These are phyloP conservation scores for Hippocampus abdominalis DNA, from an alignment of 2,113 vertebrate genomes.

Conservation along the genomic window DNA sequence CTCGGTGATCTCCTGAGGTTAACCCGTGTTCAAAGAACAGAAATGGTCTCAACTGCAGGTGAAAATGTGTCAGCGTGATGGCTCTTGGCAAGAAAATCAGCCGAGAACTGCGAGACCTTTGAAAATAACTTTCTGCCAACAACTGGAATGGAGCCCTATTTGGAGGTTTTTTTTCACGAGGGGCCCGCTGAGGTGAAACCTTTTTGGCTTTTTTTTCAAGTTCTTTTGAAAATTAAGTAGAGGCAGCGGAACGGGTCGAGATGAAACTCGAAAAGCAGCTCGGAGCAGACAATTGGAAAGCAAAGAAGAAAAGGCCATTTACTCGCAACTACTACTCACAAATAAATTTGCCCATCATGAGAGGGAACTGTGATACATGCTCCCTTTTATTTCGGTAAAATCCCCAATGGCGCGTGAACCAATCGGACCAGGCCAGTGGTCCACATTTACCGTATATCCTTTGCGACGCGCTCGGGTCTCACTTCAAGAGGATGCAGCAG, in stretches of 20 bases:
- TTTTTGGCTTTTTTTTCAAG: conserved; percentile 1
- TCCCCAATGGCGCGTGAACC: not conserved
- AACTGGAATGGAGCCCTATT: not conserved
- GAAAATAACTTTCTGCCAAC: conserved; percentile 15
- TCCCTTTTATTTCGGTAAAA: not conserved
- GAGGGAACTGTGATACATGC: too few relatives aligned
- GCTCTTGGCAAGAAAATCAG: conserved; percentile 21
- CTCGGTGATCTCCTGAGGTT: conserved; percentile 49
- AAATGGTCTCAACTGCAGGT: conserved; percentile 36
- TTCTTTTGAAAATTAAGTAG: conserved; percentile 1
- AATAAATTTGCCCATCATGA: conserved; percentile 13
- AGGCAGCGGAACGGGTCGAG: not conserved
- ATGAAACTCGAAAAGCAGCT: not conserved
- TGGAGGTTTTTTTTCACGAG: conserved; percentile 1
- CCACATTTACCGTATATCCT: conserved; percentile 19
- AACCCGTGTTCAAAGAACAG: conserved; percentile 51
- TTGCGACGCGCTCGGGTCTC: conserved; percentile 20
- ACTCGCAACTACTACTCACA: conserved; percentile 37
- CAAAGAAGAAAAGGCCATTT: not conserved
- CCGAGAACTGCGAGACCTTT: conserved; percentile 13
- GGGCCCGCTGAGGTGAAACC: conserved; percentile 7
- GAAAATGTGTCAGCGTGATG: conserved; percentile 26
- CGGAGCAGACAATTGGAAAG: not conserved
- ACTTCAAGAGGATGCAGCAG: conserved; percentile 34
- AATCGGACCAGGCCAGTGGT: not conserved